Percentiles rank a stretch among this genome's conserved stretches.
Conservation (phyloP, 1,140 invertebrate genomes). For the Teleopsis dalmanni region DNA sequence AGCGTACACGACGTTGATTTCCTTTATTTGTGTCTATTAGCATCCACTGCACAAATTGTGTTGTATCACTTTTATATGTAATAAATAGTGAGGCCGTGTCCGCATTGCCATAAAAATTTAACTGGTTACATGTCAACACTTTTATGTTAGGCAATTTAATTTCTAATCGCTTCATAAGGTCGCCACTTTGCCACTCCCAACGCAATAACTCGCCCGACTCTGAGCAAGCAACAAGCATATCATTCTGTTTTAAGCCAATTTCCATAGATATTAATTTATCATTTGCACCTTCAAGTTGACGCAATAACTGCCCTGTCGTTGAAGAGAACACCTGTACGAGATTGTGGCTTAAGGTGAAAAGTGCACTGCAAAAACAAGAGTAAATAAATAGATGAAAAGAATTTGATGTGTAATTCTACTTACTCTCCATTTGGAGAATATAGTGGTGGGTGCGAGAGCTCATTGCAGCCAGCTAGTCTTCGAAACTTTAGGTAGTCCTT, state of each 20-base stretch:
- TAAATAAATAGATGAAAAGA: not conserved
- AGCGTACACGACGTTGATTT: constrained; percentile 10
- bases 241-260: constrained; percentile 42
- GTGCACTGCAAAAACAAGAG: constrained; percentile 43
- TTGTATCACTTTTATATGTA: constrained; percentile 12
- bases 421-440: constrained; percentile 59
- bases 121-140: constrained; percentile 19
- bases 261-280: constrained; percentile 48
- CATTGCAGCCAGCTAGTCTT: constrained; percentile 51
- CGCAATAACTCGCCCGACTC: constrained; percentile 46
- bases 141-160: constrained; percentile 15
- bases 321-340: constrained; percentile 54
- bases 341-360: constrained; percentile 52
- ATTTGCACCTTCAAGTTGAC: constrained; percentile 48
- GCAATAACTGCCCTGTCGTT: constrained; percentile 48
- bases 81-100: constrained; percentile 28
- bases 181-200: constrained; percentile 51
- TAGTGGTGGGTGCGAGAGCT: constrained; percentile 53
- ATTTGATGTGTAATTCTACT: constrained; percentile 25
- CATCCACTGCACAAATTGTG: constrained; percentile 13
- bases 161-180: constrained; percentile 42
- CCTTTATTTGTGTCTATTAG: constrained; percentile 26
- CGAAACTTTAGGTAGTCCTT: constrained; percentile 37
- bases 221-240: constrained; percentile 50
- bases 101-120: constrained; percentile 27